Conservation (phyloP, 2,113 vertebrate species). For the Azemiops feae region DNA sequence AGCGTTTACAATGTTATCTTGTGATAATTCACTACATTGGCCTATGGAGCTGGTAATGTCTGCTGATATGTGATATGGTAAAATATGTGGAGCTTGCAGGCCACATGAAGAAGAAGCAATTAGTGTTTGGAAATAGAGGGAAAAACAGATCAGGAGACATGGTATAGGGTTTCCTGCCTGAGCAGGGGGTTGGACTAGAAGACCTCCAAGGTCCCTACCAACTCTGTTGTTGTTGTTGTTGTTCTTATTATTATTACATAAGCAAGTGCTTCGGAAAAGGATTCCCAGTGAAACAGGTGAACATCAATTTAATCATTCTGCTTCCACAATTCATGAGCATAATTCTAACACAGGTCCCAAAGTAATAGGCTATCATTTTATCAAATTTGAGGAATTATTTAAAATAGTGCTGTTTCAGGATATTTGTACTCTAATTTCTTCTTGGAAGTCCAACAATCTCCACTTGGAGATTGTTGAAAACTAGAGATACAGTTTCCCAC, state of each 20-base stretch:
- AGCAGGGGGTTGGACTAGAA: too few species aligned
- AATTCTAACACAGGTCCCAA: background rate
- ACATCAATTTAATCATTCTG: background rate
- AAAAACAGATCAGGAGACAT: constrained; percentile 1
- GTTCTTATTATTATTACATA: background rate
- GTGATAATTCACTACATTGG: constrained; percentile 12
- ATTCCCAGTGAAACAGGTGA: background rate
- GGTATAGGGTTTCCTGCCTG: too few species aligned
- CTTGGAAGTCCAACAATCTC: too few species aligned
- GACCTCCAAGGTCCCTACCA: too few species aligned
- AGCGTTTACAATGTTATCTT: background rate
- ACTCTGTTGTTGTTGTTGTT: too few species aligned
- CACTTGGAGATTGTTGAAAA: too few species aligned
- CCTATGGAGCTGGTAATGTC: background rate
- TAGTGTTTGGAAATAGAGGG: background rate
- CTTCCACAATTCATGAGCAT: background rate
- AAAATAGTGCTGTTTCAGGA: background rate
- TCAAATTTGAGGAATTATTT: background rate
- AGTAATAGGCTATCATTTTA: background rate
- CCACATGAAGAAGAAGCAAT: constrained; percentile 22
- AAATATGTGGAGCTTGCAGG: constrained; percentile 19
- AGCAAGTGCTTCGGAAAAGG: background rate
- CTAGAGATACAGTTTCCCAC: too few species aligned
- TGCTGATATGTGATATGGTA: constrained; percentile 13
- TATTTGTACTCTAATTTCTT: too few species aligned